Conservation (phyloP, 2,113 vertebrate species). For the Galbula dea region DNA sequence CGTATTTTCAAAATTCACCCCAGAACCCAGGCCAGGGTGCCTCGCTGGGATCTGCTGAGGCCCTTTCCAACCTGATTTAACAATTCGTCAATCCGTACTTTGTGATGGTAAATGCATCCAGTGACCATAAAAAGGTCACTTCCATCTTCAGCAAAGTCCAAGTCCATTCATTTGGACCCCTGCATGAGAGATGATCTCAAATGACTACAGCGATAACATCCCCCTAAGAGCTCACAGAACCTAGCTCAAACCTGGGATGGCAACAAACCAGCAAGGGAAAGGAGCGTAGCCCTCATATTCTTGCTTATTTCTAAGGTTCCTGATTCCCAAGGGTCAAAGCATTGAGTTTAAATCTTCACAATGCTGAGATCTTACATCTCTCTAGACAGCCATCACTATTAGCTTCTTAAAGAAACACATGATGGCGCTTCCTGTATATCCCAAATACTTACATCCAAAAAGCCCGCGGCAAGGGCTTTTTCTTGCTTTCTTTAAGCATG, state of each 20-base stretch:
- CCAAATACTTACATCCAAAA: not conserved
- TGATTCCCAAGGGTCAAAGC: not conserved
- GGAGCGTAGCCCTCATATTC: not conserved
- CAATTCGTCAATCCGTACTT: not conserved
- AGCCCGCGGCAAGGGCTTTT: not conserved
- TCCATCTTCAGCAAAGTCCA: not conserved
- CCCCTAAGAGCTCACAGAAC: accelerated
- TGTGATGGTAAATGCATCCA: not conserved
- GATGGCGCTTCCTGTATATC: not conserved
- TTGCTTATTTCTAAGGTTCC: not conserved
- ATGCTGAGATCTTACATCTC: not conserved
- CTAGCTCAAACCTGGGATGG: not conserved
- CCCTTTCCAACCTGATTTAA: accelerated
- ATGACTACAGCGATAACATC: not conserved
- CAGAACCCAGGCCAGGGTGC: accelerated
- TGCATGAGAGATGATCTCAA: not conserved
- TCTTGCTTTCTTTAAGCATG: not conserved
- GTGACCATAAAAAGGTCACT: not conserved
- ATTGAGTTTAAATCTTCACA: not conserved
- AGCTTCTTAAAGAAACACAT: not conserved
- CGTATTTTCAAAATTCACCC: not conserved
- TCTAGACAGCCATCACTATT: not conserved
- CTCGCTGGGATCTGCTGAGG: accelerated
- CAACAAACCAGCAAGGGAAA: not conserved
- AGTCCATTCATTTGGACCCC: not conserved